Conservation (phyloP, 2,797 vertebrate genomes). For the Euphonia xanthogaster region DNA sequence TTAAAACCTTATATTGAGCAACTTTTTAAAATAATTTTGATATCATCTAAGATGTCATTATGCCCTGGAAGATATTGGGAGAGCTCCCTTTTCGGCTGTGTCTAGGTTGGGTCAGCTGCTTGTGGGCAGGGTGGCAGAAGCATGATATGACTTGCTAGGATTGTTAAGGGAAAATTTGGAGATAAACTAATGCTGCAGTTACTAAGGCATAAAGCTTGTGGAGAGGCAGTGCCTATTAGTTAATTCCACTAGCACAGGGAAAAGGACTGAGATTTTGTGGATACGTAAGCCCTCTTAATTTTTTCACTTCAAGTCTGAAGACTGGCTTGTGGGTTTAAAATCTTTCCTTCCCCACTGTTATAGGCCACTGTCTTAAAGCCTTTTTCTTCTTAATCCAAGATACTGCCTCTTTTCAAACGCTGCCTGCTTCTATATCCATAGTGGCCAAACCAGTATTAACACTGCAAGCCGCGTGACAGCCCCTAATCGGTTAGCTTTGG, state of each 20-base stretch:
- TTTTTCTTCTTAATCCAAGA: background rate
- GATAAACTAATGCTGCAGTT: background rate
- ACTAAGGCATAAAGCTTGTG: background rate
- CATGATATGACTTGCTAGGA: background rate
- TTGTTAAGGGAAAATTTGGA: background rate
- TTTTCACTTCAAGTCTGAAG: background rate
- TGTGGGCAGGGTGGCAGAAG: accelerated
- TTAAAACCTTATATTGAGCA: background rate
- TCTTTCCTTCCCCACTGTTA: background rate
- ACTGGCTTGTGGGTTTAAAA: background rate
- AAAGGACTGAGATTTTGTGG: background rate
- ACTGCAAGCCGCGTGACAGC: accelerated
- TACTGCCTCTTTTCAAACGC: background rate
- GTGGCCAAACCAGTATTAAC: accelerated
- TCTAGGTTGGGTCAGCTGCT: background rate
- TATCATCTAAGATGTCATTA: background rate
- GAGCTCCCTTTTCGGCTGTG: background rate
- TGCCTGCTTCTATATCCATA: background rate
- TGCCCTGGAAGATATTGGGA: accelerated
- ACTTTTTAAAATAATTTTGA: background rate
- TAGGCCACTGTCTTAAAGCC: too few species aligned
- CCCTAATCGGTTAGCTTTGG: background rate
- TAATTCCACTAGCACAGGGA: background rate
- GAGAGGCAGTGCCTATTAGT: background rate
- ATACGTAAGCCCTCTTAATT: background rate